These are phyloP conservation scores for Poeciliopsis turneri DNA, from an alignment of 2,797 vertebrate species.

Conservation along the genomic window DNA sequence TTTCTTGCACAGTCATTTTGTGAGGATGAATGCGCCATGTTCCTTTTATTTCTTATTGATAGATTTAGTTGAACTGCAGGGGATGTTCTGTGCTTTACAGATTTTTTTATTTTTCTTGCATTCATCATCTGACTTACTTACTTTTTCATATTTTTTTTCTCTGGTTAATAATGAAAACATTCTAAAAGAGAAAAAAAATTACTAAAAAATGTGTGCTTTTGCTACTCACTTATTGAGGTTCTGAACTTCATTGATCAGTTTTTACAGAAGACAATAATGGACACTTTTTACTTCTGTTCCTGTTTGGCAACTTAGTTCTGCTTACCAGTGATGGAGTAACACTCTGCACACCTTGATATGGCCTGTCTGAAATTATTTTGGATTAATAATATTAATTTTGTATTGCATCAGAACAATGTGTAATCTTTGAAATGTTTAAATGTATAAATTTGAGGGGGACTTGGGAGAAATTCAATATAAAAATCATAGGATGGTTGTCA, in stretches of 20 bases:
- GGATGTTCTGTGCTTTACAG: too few species aligned
- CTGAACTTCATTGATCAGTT: not conserved
- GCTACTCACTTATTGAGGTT: not conserved
- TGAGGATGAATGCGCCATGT: too few species aligned
- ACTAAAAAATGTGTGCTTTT: not conserved
- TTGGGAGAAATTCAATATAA: not conserved
- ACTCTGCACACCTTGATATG: not conserved
- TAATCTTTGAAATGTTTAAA: not conserved
- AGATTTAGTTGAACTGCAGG: too few species aligned
- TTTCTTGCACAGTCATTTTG: too few species aligned
- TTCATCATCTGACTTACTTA: too few species aligned
- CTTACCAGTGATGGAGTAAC: not conserved
- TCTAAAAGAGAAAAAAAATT: not conserved
- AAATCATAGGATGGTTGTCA: not conserved
- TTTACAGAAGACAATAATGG: not conserved
- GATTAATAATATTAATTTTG: not conserved
- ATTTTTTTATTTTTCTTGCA: too few species aligned
- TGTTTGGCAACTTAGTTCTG: not conserved
- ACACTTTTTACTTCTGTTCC: not conserved
- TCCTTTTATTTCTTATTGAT: too few species aligned
- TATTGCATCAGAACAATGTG: not conserved
- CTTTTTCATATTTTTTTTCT: not conserved
- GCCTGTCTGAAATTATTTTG: not conserved
- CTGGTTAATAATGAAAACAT: not conserved
- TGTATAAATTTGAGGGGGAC: not conserved